These are phyloP conservation scores for Acanthochromis polyacanthus DNA, from an alignment of 2,113 vertebrate genomes.

Conservation along the genomic window DNA sequence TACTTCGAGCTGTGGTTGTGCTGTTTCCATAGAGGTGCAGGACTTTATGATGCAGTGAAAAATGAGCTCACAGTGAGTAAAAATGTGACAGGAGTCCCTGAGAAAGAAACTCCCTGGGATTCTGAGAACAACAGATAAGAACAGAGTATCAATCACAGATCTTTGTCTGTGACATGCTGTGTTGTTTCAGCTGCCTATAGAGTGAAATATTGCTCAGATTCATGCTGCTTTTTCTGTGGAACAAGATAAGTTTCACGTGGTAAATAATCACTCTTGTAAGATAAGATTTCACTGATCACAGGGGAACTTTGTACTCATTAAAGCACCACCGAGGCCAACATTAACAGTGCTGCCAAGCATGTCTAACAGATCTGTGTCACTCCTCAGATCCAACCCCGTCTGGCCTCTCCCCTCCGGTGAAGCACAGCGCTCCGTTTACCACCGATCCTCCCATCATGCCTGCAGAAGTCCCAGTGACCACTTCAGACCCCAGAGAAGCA, in stretches of 20 bases:
- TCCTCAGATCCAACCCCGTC: slow-evolving; percentile 60
- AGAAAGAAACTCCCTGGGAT: too few species aligned
- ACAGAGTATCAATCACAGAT: too few species aligned
- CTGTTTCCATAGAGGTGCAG: too few species aligned
- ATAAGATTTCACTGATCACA: slow-evolving; percentile 44
- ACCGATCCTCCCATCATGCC: neutral
- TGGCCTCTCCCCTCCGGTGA: slow-evolving; percentile 34
- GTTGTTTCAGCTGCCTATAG: neutral
- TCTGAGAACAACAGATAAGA: too few species aligned
- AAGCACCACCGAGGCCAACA: neutral
- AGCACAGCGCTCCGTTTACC: slow-evolving; percentile 14
- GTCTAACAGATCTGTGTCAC: slow-evolving; percentile 61
- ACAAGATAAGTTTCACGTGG: slow-evolving; percentile 14
- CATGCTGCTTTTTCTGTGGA: neutral
- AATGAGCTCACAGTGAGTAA: too few species aligned
- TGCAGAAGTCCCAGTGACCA: slow-evolving; percentile 20
- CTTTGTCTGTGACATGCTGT: neutral
- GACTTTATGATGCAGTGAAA: too few species aligned
- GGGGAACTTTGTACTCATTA: slow-evolving; percentile 64
- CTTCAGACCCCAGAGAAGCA: slow-evolving; percentile 43
- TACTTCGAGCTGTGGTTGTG: too few species aligned
- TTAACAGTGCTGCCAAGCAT: slow-evolving; percentile 29
- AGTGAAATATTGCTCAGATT: slow-evolving; percentile 40
- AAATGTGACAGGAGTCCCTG: too few species aligned
- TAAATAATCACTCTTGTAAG: slow-evolving; percentile 48